A percentile compares a stretch with the other conserved stretches of the same genome.
phyloP scores from a whole-genome alignment of 92 coral and sea anemone species.

The Bergia puertoricense region DNA sequence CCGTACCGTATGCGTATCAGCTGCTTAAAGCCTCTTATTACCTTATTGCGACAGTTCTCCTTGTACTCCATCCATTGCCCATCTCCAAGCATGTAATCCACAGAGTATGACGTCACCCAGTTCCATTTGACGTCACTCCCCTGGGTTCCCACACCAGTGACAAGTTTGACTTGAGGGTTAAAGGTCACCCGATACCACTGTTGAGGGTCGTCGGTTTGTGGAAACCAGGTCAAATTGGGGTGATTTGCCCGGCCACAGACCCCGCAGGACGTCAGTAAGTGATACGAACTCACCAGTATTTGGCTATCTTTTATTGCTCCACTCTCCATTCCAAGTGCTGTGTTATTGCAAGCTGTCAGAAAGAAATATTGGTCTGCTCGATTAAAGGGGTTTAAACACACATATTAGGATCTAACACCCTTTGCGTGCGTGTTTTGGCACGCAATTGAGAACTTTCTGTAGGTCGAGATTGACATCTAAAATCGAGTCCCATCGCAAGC shows the following conservation, averaged over 20 bases:
- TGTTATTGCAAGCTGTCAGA: slow-evolving; percentile 56
- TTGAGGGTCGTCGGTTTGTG: slow-evolving; percentile 39
- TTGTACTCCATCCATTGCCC: slow-evolving; percentile 3
- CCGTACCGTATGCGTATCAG: too few relatives aligned
- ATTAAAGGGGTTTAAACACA: neutral
- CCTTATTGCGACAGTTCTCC: slow-evolving; percentile 15
- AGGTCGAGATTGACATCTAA: too few relatives aligned
- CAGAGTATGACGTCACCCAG: slow-evolving; percentile 48
- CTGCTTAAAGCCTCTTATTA: neutral
- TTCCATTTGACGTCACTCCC: slow-evolving; percentile 62
- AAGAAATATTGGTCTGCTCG: neutral
- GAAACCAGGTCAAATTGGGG: slow-evolving; percentile 61
- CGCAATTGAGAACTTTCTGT: too few relatives aligned
- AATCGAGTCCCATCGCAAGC: too few relatives aligned
- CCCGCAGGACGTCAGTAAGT: neutral
- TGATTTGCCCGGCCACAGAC: slow-evolving; percentile 57
- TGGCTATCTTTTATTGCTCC: slow-evolving; percentile 40
- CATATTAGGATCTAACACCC: neutral
- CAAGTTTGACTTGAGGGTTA: slow-evolving; percentile 56
- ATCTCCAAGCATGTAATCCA: slow-evolving; percentile 13
- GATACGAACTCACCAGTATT: slow-evolving; percentile 40
- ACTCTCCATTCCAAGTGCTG: slow-evolving; percentile 73
- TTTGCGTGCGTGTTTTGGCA: neutral
- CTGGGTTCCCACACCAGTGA: slow-evolving; percentile 73
- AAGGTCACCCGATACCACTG: slow-evolving; percentile 70